Evolutionary conservation across 2,888 invertebrate species (phyloP).

Genomic region (Heteromurus nitidus): DNA sequence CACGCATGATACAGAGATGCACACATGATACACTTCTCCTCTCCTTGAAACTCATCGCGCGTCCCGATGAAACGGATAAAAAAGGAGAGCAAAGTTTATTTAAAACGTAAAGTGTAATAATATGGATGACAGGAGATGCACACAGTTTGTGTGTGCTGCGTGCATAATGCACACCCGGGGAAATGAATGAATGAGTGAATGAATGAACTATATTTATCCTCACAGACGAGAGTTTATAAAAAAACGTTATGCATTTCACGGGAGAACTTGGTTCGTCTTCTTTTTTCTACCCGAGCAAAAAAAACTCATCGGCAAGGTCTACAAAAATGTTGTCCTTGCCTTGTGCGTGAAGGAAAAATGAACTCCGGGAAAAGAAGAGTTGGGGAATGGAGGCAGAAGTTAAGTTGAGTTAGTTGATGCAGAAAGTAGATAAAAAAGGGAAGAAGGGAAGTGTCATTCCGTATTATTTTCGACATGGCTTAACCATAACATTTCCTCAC

Average conservation of each 20-base stretch:
- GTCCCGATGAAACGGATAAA: constrained; percentile 29
- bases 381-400: constrained; percentile 19
- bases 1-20: neutral
- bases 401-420: constrained; percentile 43
- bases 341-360: constrained; percentile 26
- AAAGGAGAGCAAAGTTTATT: constrained; percentile 2
- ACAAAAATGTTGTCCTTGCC: constrained; percentile 57
- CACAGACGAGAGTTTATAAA: too few relatives aligned
- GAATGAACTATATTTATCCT: constrained; percentile 65
- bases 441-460: constrained; percentile 55
- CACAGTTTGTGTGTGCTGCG: neutral
- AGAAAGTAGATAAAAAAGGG: constrained; percentile 62
- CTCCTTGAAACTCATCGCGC: too few relatives aligned
- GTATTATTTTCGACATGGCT: constrained; percentile 57
- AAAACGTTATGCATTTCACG: too few relatives aligned
- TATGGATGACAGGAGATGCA: neutral
- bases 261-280: too few relatives aligned
- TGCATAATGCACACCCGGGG: too few relatives aligned
- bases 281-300: too few relatives aligned
- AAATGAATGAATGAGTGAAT: constrained; percentile 47
- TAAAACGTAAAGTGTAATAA: neutral
- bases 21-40: constrained; percentile 39
- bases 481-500: constrained; percentile 58
- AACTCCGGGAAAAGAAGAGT: constrained; percentile 42
- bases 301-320: constrained; percentile 38